Conservation (phyloP, 2,797 vertebrate genomes). For the Acropternis orthonyx region DNA sequence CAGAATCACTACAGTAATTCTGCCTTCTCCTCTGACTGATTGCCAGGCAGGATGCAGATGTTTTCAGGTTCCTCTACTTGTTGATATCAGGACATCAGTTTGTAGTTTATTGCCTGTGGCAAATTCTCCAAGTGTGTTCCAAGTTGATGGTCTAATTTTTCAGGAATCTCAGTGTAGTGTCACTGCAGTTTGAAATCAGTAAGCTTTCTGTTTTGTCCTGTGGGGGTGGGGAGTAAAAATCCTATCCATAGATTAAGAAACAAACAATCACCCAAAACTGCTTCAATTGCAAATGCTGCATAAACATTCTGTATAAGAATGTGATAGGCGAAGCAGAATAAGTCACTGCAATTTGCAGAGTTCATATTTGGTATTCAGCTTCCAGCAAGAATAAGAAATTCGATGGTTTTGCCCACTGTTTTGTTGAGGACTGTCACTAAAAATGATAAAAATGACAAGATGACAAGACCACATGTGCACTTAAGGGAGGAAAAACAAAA, state of each 20-base stretch:
- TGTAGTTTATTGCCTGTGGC: not conserved
- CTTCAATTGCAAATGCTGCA: not conserved
- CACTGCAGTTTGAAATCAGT: not conserved
- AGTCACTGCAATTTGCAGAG: not conserved
- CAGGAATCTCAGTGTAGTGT: not conserved
- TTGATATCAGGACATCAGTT: not conserved
- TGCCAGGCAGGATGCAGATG: not conserved
- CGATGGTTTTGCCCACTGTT: not conserved
- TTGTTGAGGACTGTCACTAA: not conserved
- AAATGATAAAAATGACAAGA: constrained; percentile 9
- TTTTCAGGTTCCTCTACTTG: not conserved
- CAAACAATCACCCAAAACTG: not conserved
- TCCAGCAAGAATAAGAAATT: not conserved
- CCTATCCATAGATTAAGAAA: not conserved
- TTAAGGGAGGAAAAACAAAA: not conserved
- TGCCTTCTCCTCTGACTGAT: not conserved
- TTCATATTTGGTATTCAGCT: not conserved
- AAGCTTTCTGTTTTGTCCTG: not conserved
- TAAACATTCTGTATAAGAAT: not conserved
- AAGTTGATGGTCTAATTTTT: not conserved
- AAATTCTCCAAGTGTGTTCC: not conserved
- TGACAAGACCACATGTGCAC: constrained; percentile 17
- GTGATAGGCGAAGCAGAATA: not conserved
- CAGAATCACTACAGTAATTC: not conserved
- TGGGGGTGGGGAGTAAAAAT: fast-evolving